Conservation (phyloP, 2,113 vertebrate genomes). For the Cranoglanis bouderius region DNA sequence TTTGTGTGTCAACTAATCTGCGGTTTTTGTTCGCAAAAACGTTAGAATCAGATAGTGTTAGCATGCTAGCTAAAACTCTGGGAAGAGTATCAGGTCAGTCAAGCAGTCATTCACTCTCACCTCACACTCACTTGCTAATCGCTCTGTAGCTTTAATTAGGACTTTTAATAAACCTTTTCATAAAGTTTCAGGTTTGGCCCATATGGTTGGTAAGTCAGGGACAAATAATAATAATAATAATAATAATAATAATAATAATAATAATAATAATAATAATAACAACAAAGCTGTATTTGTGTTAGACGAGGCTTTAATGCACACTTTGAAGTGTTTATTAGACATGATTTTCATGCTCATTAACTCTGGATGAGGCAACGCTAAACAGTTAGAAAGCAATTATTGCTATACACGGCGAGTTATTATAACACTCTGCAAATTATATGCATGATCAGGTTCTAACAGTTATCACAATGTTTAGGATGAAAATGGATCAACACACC, state of each 20-base stretch:
- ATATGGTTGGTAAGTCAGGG: background rate
- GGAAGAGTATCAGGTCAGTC: background rate
- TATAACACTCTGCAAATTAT: constrained; percentile 35
- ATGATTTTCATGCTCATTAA: constrained; percentile 49
- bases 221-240: background rate
- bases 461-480: constrained; percentile 13
- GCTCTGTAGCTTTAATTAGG: background rate
- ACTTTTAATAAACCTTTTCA: background rate
- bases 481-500: background rate
- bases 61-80: background rate
- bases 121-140: background rate
- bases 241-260: background rate
- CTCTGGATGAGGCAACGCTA: constrained; percentile 37
- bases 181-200: background rate
- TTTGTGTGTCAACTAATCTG: background rate
- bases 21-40: background rate
- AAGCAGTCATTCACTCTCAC: too few species aligned
- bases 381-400: constrained; percentile 47
- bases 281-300: constrained; percentile 40
- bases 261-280: too few species aligned
- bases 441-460: constrained; percentile 25
- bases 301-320: constrained; percentile 42
- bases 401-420: constrained; percentile 40
- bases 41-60: background rate
- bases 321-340: constrained; percentile 48